Conservation (phyloP, 2,797 vertebrate species). For the Rousettus madagascariensis region DNA sequence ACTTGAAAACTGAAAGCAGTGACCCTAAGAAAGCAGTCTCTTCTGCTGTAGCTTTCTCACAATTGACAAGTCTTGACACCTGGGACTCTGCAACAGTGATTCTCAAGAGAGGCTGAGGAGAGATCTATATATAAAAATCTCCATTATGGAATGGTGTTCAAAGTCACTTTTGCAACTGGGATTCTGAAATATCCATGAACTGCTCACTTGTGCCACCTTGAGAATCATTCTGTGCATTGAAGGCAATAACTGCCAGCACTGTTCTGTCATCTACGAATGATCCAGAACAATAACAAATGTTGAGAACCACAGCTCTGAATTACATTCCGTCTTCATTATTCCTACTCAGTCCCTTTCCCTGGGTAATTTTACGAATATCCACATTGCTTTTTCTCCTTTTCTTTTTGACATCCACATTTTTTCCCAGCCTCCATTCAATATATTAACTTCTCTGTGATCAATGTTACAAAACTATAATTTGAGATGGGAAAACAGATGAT, state of each 20-base stretch:
- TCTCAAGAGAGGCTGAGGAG: background rate
- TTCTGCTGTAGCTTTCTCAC: too few relatives aligned
- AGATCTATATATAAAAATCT: too few relatives aligned
- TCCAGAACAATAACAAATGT: background rate
- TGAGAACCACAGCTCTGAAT: background rate
- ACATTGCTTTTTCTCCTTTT: background rate
- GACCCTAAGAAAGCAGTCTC: background rate
- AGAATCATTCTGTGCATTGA: background rate
- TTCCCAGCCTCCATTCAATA: too few relatives aligned
- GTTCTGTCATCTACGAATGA: fast-evolving
- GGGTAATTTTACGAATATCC: background rate
- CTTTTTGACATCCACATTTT: background rate
- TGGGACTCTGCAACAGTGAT: background rate
- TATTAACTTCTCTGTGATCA: background rate
- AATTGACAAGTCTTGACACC: background rate
- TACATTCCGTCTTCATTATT: too few relatives aligned
- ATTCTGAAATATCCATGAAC: background rate
- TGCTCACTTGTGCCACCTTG: background rate
- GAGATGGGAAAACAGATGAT: background rate
- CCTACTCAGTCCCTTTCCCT: background rate
- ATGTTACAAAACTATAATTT: background rate
- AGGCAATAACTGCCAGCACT: fast-evolving
- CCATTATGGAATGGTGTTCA: fast-evolving
- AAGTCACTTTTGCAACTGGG: background rate
- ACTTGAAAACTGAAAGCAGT: background rate